Percentiles rank a stretch among this genome's conserved stretches.
These are phyloP conservation scores for Colletes latitarsis DNA, from an alignment of 1,140 invertebrate genomes.

Conservation along the genomic window DNA sequence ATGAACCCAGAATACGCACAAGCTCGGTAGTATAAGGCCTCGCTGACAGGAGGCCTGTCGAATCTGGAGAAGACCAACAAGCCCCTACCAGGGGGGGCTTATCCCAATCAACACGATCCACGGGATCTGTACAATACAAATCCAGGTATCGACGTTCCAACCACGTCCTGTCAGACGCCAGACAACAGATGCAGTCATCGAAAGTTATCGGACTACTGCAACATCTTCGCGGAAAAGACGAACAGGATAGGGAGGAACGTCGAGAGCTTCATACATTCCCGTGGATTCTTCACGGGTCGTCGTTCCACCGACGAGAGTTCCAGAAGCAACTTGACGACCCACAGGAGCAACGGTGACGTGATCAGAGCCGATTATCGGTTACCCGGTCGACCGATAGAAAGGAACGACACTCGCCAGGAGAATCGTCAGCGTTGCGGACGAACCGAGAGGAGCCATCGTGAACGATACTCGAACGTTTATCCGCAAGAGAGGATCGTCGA, in stretches of 20 bases:
- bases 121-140: constrained; percentile 66
- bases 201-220: constrained; percentile 72
- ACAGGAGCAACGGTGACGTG: constrained; percentile 37
- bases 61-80: constrained; percentile 79
- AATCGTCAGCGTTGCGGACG: neutral
- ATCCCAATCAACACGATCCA: constrained; percentile 75
- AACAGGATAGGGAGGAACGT: constrained; percentile 70
- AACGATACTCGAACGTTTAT: constrained; percentile 30
- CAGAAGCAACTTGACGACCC: neutral
- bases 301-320: constrained; percentile 34
- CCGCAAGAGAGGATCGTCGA: neutral
- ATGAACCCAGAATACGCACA: constrained; percentile 88
- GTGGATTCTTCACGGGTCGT: constrained; percentile 47
- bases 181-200: constrained; percentile 39
- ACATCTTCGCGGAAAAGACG: constrained; percentile 75
- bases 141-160: constrained; percentile 6
- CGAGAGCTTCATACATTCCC: constrained; percentile 65
- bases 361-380: constrained; percentile 19
- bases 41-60: constrained; percentile 78
- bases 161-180: neutral
- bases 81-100: constrained; percentile 75
- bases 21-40: constrained; percentile 81
- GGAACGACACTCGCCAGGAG: neutral
- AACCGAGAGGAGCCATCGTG: neutral
- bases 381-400: neutral